phyloP scores from a whole-genome alignment of 2,888 invertebrate species.

The Girardia tigrina region DNA sequence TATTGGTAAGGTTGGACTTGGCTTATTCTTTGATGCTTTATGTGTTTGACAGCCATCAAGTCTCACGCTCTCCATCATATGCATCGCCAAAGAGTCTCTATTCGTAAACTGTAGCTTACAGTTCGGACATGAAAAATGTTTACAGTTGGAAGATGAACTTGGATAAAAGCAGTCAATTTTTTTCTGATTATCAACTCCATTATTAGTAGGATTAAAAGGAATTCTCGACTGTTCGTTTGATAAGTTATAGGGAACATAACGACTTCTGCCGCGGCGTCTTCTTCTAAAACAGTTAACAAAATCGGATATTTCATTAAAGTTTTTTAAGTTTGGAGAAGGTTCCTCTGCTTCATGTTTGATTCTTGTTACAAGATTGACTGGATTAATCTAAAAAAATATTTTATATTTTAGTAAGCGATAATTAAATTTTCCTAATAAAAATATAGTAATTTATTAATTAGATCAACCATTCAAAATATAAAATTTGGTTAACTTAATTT shows the following conservation, averaged over 20 bases:
- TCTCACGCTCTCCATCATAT: slow-evolving; percentile 41
- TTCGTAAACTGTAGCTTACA: slow-evolving; percentile 42
- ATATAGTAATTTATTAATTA: too few species aligned
- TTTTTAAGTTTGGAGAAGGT: background rate
- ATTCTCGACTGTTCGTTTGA: background rate
- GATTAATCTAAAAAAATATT: background rate
- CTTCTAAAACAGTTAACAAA: slow-evolving; percentile 26
- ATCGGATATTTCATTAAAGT: slow-evolving; percentile 17
- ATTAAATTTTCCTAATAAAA: too few species aligned
- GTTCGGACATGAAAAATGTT: slow-evolving; percentile 42
- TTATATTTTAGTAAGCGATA: too few species aligned
- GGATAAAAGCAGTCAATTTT: slow-evolving; percentile 16
- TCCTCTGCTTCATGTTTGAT: slow-evolving; percentile 17
- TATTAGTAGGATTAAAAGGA: background rate
- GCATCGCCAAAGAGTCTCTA: slow-evolving; percentile 46
- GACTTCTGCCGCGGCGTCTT: slow-evolving; percentile 30
- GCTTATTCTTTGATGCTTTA: slow-evolving; percentile 1
- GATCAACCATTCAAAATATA: too few species aligned
- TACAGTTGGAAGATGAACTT: slow-evolving; percentile 24
- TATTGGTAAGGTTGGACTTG: slow-evolving; percentile 25
- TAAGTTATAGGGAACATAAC: slow-evolving; percentile 30
- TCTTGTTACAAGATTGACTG: background rate
- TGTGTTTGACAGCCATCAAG: slow-evolving; percentile 28
- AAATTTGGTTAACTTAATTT: too few species aligned
- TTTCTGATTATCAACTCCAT: slow-evolving; percentile 11